A percentile compares a stretch with the other conserved stretches of the same genome.
phyloP scores from a whole-genome alignment of 2,797 vertebrate genomes.

The Manis crassicaudata region DNA sequence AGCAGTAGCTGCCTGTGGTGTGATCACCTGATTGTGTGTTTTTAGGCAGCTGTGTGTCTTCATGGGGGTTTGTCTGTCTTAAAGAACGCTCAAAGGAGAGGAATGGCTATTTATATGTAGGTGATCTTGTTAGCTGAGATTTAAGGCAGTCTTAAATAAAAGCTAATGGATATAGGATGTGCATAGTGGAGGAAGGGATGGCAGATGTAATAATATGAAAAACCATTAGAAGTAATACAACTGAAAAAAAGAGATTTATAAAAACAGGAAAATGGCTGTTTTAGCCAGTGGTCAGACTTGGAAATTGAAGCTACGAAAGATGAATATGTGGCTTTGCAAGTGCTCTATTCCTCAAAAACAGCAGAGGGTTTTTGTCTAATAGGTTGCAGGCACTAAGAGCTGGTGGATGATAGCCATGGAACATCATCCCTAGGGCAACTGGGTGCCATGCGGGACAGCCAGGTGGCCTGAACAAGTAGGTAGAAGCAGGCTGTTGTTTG shows the following conservation, averaged over 20 bases:
- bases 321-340: not conserved
- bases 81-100: not conserved
- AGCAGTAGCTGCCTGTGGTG: not conserved
- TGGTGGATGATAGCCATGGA: conserved; percentile 48
- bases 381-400: not conserved
- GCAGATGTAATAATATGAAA: not conserved
- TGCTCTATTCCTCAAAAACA: not conserved
- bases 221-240: conserved; percentile 42
- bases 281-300: conserved; percentile 26
- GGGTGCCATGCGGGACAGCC: not conserved
- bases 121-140: conserved; percentile 10
- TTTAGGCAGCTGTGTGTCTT: not conserved
- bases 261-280: conserved; percentile 9
- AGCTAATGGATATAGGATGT: not conserved
- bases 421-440: not conserved
- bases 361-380: conserved; percentile 40
- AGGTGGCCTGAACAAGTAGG: fast-evolving
- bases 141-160: conserved; percentile 1
- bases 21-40: not conserved
- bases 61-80: not conserved
- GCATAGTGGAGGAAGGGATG: not conserved
- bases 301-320: not conserved
- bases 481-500: not conserved
- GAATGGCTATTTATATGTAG: not conserved
- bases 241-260: not conserved